Conservation (phyloP, 1,140 invertebrate genomes). For the Cepaea nemoralis region DNA sequence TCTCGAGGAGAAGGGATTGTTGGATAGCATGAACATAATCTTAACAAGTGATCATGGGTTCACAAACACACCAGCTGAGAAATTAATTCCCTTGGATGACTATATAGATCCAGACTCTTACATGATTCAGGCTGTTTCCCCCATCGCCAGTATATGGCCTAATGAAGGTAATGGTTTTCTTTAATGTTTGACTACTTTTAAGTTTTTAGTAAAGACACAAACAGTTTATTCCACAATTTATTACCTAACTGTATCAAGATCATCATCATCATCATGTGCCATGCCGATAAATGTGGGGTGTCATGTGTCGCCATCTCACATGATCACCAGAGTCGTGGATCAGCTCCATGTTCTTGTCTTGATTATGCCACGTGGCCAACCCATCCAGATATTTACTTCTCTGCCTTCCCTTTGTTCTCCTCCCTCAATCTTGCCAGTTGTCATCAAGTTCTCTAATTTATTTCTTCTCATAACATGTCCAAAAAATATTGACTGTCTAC, state of each 20-base stretch:
- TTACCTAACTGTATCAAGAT: neutral
- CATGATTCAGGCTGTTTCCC: slow-evolving; percentile 56
- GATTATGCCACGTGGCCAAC: too few relatives aligned
- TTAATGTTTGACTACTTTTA: neutral
- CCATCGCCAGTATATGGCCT: slow-evolving; percentile 57
- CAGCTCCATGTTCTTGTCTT: too few relatives aligned
- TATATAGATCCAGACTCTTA: slow-evolving; percentile 75
- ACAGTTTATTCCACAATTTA: slow-evolving; percentile 1
- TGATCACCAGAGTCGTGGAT: too few relatives aligned
- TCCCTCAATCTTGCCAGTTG: too few relatives aligned
- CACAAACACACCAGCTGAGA: slow-evolving; percentile 72
- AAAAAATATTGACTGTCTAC: too few relatives aligned
- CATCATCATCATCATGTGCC: too few relatives aligned
- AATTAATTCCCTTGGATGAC: slow-evolving; percentile 76
- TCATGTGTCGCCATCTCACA: too few relatives aligned
- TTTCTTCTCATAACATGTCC: too few relatives aligned
- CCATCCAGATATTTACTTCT: too few relatives aligned
- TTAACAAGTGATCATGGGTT: slow-evolving; percentile 85
- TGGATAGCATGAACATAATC: slow-evolving; percentile 78
- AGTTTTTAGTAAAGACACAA: neutral
- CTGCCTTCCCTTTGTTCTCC: too few relatives aligned
- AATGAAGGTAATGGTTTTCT: slow-evolving; percentile 50
- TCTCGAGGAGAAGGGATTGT: slow-evolving; percentile 67
- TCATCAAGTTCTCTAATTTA: too few relatives aligned
- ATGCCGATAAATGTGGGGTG: too few relatives aligned